phyloP scores from a whole-genome alignment of 64 coral and sea anemone species.

The Trachythela sp. region DNA sequence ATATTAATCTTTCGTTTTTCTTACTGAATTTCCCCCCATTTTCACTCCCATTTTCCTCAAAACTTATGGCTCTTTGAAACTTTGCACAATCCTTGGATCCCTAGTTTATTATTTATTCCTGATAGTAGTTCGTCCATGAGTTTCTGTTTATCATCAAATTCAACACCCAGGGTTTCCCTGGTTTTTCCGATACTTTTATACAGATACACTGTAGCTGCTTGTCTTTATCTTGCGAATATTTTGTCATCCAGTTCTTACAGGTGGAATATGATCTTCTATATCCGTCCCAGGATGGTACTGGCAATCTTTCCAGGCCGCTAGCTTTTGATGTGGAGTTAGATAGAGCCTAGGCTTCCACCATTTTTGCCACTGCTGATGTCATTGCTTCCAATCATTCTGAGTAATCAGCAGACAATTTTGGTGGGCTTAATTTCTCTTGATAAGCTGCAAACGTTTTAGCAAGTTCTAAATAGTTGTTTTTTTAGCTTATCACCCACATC shows the following conservation, averaged over 20 bases:
- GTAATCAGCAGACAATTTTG: background rate
- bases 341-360: background rate
- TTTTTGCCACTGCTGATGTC: background rate
- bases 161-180: slow-evolving; percentile 6
- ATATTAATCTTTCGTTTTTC: no score
- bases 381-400: background rate
- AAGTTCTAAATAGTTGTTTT: background rate
- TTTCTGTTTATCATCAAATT: background rate
- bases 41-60: no score
- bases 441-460: background rate
- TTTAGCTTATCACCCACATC: background rate
- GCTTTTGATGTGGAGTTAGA: background rate
- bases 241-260: slow-evolving; percentile 30
- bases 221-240: slow-evolving; percentile 16
- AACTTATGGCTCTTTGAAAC: no score
- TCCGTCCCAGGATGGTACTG: slow-evolving; percentile 33
- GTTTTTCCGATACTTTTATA: background rate
- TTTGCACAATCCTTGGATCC: no score
- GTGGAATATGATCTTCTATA: background rate
- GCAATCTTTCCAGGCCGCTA: slow-evolving; percentile 9
- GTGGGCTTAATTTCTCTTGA: background rate
- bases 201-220: slow-evolving; percentile 6
- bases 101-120: background rate
- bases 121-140: slow-evolving; percentile 31
- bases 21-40: no score